Conservation (phyloP, 2,888 invertebrate species). For the Spilosoma lubricipeda region DNA sequence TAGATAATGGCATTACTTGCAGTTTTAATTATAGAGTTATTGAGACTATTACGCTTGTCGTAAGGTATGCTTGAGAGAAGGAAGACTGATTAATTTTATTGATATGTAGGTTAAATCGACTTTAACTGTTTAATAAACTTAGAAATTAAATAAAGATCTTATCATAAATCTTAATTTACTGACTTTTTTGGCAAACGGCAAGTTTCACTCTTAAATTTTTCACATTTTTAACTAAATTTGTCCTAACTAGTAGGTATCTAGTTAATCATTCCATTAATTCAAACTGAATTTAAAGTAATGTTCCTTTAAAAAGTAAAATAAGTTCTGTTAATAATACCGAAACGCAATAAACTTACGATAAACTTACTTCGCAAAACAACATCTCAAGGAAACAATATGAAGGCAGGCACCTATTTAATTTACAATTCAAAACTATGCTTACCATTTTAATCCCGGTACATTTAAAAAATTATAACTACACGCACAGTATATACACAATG, state of each 20-base stretch:
- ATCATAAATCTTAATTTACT: too few relatives aligned
- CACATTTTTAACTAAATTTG: neutral
- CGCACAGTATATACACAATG: slow-evolving; percentile 15
- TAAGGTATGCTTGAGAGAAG: neutral
- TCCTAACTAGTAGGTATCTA: too few relatives aligned
- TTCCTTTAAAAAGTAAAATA: neutral
- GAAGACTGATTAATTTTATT: neutral
- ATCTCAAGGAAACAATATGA: slow-evolving; percentile 16
- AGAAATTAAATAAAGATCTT: neutral
- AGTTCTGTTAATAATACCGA: neutral
- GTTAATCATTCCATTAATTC: neutral
- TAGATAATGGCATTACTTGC: neutral
- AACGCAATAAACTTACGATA: slow-evolving; percentile 35
- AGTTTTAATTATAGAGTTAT: neutral
- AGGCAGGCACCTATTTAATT: neutral
- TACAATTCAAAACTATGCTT: neutral
- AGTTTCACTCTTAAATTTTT: neutral
- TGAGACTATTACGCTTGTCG: neutral
- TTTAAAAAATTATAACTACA: neutral
- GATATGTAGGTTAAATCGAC: too few relatives aligned
- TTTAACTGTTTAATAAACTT: neutral
- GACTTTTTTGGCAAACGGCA: neutral
- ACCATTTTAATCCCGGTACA: slow-evolving; percentile 23
- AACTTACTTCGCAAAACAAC: slow-evolving; percentile 30
- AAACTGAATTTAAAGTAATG: too few relatives aligned